Conservation (phyloP, 1,140 invertebrate species). For the Drosophila ficusphila region DNA sequence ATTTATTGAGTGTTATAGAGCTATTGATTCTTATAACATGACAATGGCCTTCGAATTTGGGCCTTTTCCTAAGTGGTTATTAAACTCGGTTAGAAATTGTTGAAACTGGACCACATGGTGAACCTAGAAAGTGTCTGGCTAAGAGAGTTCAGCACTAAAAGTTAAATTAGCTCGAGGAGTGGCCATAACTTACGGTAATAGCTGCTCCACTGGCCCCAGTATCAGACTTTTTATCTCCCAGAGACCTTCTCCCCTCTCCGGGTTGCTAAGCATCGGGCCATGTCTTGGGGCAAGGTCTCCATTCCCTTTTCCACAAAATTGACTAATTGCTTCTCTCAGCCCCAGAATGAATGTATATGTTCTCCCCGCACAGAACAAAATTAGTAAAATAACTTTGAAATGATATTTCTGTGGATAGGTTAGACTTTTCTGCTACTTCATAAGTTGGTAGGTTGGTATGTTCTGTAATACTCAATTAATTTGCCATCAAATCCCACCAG, state of each 20-base stretch:
- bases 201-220: constrained; percentile 9
- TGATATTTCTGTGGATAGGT: too few relatives aligned
- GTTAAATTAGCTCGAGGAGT: constrained; percentile 24
- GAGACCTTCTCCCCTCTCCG: neutral
- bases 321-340: constrained; percentile 61
- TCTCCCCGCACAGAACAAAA: neutral
- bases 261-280: neutral
- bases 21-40: neutral
- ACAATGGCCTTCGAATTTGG: neutral
- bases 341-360: constrained; percentile 14
- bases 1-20: neutral
- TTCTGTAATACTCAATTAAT: too few relatives aligned
- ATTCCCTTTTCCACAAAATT: constrained; percentile 33
- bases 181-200: constrained; percentile 20
- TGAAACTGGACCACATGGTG: constrained; percentile 3
- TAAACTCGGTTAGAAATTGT: too few relatives aligned
- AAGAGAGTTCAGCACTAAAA: constrained; percentile 3
- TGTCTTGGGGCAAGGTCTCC: constrained; percentile 46
- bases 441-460: too few relatives aligned
- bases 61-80: constrained; percentile 1
- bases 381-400: too few relatives aligned
- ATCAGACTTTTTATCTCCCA: constrained; percentile 1
- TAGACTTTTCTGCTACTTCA: too few relatives aligned
- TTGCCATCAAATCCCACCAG: too few relatives aligned
- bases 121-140: constrained; percentile 30